Evolutionary conservation across 2,888 invertebrate genomes (phyloP), one percentile per base, ranked within the genome.

Genomic region (Papilio elwesi): DNA sequence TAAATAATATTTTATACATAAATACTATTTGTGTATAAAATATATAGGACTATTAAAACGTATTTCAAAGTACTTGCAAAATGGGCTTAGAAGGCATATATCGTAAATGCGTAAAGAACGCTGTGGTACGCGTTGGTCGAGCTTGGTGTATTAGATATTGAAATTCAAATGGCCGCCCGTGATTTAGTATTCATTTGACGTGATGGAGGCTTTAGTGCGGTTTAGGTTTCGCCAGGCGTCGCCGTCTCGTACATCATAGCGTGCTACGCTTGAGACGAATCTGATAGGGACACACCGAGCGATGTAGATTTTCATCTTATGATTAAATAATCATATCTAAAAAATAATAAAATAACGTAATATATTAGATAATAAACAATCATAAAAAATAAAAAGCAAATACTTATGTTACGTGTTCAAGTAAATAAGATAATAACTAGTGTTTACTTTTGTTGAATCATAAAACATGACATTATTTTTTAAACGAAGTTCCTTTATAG

Each of bases 121-220:
- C 82, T 86, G 87, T 86, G 86, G 82, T 81, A 77, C 78, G 47
- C 53, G 55, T 55, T n/a, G 80, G 79, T 76, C 74, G 74, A 78
- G 80, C 80, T 80, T 81, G 78, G 81, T 79, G 82, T 83, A 73
- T 69, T 88, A 90, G 90, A 92, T 92, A 93, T 93, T 93, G 93
- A 93, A 92, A 92, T 91, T 92, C 91, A 91, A 93, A 92, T 91
- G 87, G 91, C 85, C 88, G 81, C 80, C 84, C 89, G 86, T 91
- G 93, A 92, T 93, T 93, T 90, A 91, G 93, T 93, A 93, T 93
- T 93, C 93, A 92, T 93, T 92, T 92, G 93, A 91, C 89, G 92
- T 90, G 92, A 91, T 90, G 90, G 91, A 91, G 91, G 93, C 92
- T 91, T 91, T 89, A 86, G 90, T 86, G 84, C 89, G 91, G 90